Base-by-base conservation (phyloP, 2,888 invertebrate species). In the Malacosoma neustria region DNA sequence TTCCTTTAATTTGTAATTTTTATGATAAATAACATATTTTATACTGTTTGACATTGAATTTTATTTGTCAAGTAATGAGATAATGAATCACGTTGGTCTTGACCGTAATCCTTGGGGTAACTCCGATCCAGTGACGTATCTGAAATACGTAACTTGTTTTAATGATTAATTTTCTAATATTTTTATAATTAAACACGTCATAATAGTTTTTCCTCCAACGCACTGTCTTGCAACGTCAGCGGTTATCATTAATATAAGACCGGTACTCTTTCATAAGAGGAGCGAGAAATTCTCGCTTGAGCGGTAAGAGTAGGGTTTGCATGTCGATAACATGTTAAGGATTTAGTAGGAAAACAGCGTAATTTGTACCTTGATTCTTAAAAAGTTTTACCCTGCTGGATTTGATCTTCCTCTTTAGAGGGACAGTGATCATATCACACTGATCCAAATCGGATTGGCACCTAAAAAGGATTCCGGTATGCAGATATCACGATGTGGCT, bases 231-330 rank as follows among this genome's bases (percentile, higher is more conserved):
- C 22, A 22, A 5, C 5, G 22, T 22, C 22, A 22, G 22, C 22
- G 22, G 22, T 22, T 22, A 22, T 22, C 22, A 22, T 22, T 22
- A n/a, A n/a, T n/a, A 5, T 22, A 22, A 22, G 9, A 9, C 22
- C 22, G 9, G 2, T 9, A 22, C 5, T 22, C 22, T 22, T 5
- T 22, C 15, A 42, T 36, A 33, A 29, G 37, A 37, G 37, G 22
- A 22, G 22, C 22, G 22, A n/a, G n/a, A n/a, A n/a, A n/a, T n/a
- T n/a, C n/a, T n/a, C n/a, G n/a, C n/a, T n/a, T n/a, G 22, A 22
- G 22, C 22, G 22, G 22, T 3, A 32, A 32, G 11, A 12, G 14
- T 9, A 13, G n/a, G n/a, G n/a, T n/a, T n/a, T n/a, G n/a, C n/a
- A n/a, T n/a, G n/a, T n/a, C n/a, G n/a, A n/a, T n/a, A n/a, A n/a